Conservation (phyloP, 1,140 invertebrate genomes). For the Drosophila parabipectinata region DNA sequence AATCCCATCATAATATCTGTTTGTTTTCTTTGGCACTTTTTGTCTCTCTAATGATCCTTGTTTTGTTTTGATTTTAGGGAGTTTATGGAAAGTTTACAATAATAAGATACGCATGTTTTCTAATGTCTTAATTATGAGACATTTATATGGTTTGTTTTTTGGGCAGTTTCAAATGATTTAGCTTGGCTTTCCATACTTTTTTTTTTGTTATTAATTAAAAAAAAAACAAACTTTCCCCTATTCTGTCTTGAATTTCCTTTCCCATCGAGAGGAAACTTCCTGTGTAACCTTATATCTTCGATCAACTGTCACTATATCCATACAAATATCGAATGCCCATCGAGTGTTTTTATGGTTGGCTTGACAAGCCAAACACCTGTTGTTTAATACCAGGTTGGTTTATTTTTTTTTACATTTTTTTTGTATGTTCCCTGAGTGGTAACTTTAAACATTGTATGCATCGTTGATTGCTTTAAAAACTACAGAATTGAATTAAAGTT, state of each 20-base stretch:
- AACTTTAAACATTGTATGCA: slow-evolving; percentile 48
- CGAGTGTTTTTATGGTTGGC: slow-evolving; percentile 35
- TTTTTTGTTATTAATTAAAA: not conserved
- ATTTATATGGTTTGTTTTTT: not conserved
- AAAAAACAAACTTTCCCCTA: not conserved
- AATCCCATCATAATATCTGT: slow-evolving; percentile 24
- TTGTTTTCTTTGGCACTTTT: slow-evolving; percentile 44
- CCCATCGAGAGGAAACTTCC: slow-evolving; percentile 10
- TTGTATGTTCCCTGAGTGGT: slow-evolving; percentile 8
- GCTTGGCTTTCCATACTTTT: not conserved
- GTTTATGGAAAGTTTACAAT: slow-evolving; percentile 4
- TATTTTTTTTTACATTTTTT: not conserved
- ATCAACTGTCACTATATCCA: slow-evolving; percentile 30
- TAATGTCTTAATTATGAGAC: not conserved
- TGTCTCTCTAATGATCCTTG: slow-evolving; percentile 28
- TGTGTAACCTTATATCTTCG: slow-evolving; percentile 34
- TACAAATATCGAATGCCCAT: slow-evolving; percentile 36
- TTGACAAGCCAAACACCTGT: slow-evolving; percentile 36
- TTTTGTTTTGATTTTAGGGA: slow-evolving; percentile 13
- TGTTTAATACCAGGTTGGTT: not conserved
- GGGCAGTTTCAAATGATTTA: not conserved
- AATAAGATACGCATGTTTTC: slow-evolving; percentile 15
- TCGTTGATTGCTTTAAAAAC: slow-evolving; percentile 61
- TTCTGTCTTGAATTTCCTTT: not conserved
- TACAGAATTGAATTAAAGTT: slow-evolving; percentile 54